Conservation (phyloP, 2,113 vertebrate genomes). For the Climacteris rufus region DNA sequence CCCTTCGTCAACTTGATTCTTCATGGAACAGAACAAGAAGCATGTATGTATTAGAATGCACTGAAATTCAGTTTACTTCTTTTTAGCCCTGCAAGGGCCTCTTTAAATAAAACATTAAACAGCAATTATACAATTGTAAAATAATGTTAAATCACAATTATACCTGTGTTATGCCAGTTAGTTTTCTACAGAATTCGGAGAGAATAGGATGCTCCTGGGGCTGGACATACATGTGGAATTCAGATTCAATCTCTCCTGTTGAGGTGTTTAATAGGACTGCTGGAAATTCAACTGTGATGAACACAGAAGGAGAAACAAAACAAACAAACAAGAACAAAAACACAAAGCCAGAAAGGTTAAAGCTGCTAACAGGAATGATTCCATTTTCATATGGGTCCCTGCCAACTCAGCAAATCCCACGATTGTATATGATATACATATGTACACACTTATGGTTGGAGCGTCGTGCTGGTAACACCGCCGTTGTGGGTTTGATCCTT, state of each 20-base stretch:
- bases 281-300: conserved; percentile 87
- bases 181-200: conserved; percentile 86
- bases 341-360: background rate
- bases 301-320: background rate
- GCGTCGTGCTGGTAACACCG: too few relatives aligned
- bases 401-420: background rate
- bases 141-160: background rate
- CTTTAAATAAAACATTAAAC: background rate
- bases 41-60: background rate
- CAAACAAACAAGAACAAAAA: background rate
- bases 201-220: conserved; percentile 88
- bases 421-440: background rate
- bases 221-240: conserved; percentile 90
- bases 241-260: conserved; percentile 82
- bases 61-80: background rate
- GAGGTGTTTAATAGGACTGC: conserved; percentile 85
- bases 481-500: background rate
- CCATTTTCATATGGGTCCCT: background rate
- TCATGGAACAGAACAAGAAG: conserved; percentile 7
- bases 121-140: conserved; percentile 39
- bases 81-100: background rate
- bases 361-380: background rate
- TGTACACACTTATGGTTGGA: background rate
- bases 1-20: conserved; percentile 89
- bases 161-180: conserved; percentile 93